These are phyloP conservation scores for Saxicola maurus DNA, from an alignment of 2,797 vertebrate genomes.

Conservation along the genomic window DNA sequence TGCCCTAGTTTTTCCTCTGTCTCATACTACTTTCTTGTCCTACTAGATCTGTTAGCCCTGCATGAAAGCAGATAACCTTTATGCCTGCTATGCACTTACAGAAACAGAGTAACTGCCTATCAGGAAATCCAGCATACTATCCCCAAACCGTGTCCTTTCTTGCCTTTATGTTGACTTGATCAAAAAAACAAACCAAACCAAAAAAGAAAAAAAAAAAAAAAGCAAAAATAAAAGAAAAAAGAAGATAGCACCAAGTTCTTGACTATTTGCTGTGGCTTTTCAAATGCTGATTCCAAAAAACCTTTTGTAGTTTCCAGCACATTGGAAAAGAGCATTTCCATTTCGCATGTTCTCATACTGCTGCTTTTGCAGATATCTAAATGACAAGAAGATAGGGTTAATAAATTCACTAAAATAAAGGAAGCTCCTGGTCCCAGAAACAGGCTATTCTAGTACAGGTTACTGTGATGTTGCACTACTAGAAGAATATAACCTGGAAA, in stretches of 20 bases:
- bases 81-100: not conserved
- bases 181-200: too few relatives aligned
- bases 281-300: not conserved
- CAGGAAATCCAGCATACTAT: not conserved
- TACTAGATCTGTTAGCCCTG: not conserved
- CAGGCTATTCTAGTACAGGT: not conserved
- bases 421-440: not conserved
- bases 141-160: not conserved
- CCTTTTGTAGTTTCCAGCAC: not conserved
- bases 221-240: too few relatives aligned
- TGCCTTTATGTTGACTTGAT: not conserved
- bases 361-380: not conserved
- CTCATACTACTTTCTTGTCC: conserved; percentile 4
- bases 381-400: not conserved
- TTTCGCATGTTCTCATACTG: not conserved
- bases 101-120: not conserved
- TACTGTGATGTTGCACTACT: not conserved
- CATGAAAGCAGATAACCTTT: not conserved
- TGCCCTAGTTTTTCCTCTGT: not conserved
- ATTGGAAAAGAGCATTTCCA: not conserved
- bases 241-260: not conserved
- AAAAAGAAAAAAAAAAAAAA: too few relatives aligned
- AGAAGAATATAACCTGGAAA: not conserved
- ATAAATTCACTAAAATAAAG: not conserved
- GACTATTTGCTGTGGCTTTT: conserved; percentile 5